Evolutionary conservation across 2,113 vertebrate genomes (phyloP).

Genomic region (Apodemus sylvaticus): DNA sequence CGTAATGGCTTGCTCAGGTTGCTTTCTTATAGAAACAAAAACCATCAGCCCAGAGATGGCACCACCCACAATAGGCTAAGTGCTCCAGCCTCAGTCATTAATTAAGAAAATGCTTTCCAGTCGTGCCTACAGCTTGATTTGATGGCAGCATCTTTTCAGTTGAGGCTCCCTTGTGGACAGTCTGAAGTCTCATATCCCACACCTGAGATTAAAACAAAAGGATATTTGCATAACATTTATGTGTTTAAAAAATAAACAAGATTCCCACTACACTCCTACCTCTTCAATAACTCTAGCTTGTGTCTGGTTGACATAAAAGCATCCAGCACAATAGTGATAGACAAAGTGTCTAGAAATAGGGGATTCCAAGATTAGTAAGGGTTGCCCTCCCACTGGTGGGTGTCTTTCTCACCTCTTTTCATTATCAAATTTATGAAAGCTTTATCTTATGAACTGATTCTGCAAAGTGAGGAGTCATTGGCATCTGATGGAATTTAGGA

Average conservation of each 20-base stretch:
- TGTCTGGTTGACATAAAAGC: neutral
- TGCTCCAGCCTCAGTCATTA: neutral
- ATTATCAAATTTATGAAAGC: neutral
- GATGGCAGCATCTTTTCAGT: neutral
- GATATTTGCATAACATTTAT: too few relatives aligned
- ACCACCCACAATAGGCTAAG: neutral
- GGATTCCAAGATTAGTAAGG: neutral
- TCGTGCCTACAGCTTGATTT: neutral
- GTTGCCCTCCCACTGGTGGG: too few relatives aligned
- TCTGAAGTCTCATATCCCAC: too few relatives aligned
- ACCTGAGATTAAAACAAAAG: too few relatives aligned
- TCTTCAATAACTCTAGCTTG: neutral
- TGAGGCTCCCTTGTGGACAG: too few relatives aligned
- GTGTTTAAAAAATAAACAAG: too few relatives aligned
- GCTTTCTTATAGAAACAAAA: neutral
- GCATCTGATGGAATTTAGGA: neutral
- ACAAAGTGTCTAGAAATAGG: neutral
- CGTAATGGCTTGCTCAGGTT: neutral
- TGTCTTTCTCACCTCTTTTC: neutral
- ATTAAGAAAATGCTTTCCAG: neutral
- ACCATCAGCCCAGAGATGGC: neutral
- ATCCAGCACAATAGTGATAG: neutral
- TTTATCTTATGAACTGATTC: neutral
- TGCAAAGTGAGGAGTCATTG: neutral
- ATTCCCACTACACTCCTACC: neutral